Conservation (phyloP, 2,113 vertebrate genomes). For the Corythoichthys intestinalis region DNA sequence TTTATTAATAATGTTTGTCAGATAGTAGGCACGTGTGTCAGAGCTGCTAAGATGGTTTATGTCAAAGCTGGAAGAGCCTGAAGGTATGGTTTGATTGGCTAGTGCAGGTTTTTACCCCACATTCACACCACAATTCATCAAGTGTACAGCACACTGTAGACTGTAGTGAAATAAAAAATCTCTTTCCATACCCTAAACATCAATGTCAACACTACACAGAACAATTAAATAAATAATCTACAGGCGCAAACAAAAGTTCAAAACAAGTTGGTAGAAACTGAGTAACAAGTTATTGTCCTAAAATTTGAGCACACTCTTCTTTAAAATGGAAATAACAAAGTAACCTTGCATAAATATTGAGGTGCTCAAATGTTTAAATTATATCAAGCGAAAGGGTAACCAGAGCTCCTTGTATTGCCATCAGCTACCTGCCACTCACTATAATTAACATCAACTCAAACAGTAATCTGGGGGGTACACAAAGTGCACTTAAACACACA, state of each 20-base stretch:
- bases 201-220: conserved; percentile 16
- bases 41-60: conserved; percentile 45
- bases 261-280: conserved; percentile 10
- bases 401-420: conserved; percentile 27
- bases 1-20: conserved; percentile 44
- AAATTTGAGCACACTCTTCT: conserved; percentile 30
- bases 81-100: conserved; percentile 61
- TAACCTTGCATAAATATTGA: conserved; percentile 48
- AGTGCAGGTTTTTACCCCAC: conserved; percentile 52
- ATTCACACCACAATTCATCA: conserved; percentile 58
- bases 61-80: conserved; percentile 56
- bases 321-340: conserved; percentile 42
- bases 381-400: conserved; percentile 18
- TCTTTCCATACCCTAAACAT: conserved; percentile 8
- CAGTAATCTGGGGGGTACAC: conserved; percentile 33
- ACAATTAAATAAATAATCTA: conserved; percentile 10
- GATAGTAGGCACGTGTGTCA: conserved; percentile 51
- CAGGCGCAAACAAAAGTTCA: conserved; percentile 2
- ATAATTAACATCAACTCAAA: conserved; percentile 47
- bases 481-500: conserved; percentile 11
- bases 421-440: conserved; percentile 55
- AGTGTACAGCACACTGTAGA: conserved; percentile 30
- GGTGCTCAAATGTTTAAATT: conserved; percentile 41
- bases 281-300: conserved; percentile 29
- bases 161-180: conserved; percentile 8